Evolutionary conservation across 2,888 invertebrate species (phyloP), one percentile per base, ranked within the genome.

Genomic region (Drosophila siamana): DNA sequence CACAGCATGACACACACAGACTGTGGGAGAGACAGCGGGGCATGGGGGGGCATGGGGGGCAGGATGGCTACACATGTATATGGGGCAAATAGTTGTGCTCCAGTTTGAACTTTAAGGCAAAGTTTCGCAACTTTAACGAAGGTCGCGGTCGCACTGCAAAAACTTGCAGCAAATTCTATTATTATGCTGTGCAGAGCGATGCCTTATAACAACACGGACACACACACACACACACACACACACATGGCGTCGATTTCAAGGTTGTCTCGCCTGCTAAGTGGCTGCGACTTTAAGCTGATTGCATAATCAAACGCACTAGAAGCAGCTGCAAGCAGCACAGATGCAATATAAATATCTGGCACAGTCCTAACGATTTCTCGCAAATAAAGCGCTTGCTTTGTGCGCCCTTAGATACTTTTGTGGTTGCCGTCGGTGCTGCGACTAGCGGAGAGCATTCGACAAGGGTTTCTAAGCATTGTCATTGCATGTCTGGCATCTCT

Each of bases 61-160:
- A 38, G 48, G 24, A 67, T 24, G 24, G 57, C 63, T 75, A 67
- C 50, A 69, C 52, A 54, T 41, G 41, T 74, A 78, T 88, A 80
- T 89, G 80, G 87, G 87, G 82, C 88, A 88, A 88, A 89, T 88
- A 89, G 88, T 88, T 89, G 78, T 86, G 89, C 68, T 82, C 85
- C 67, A 89, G 79, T 89, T 88, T 74, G 71, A 83, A 84, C 81
- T 88, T 85, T 76, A 85, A 85, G 78, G 74, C 83, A 86, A 84
- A 84, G 86, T 84, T 84, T 86, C 61, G 24, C 78, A 86, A 82
- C 81, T 82, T 86, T 86, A 82, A 86, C 84, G 86, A 86, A 82
- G 81, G 81, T 82, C 81, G 87, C 86, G 81, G 86, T 65, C 78
- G 85, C 73, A 48, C 52, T 52, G 66, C 75, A 68, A 66, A 69